These are phyloP conservation scores for Geotrupes spiniger DNA, from an alignment of 2,888 invertebrate species.

Conservation along the genomic window DNA sequence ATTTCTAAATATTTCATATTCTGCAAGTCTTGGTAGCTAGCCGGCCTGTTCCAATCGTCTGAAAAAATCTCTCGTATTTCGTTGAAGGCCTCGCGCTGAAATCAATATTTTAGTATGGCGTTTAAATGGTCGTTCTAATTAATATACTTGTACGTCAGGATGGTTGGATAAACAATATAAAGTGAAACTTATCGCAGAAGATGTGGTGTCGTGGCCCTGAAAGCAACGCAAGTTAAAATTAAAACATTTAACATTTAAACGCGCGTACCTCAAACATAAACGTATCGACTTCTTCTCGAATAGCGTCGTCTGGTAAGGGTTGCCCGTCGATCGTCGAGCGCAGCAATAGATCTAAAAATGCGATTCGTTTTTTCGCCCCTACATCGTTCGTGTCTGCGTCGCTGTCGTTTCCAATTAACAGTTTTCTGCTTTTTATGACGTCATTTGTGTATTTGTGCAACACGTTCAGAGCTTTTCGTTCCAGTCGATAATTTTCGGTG, in stretches of 20 bases:
- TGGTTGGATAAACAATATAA: slow-evolving; percentile 49
- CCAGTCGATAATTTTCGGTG: slow-evolving; percentile 57
- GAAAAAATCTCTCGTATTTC: slow-evolving; percentile 45
- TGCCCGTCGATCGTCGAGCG: slow-evolving; percentile 55
- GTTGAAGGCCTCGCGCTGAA: slow-evolving; percentile 39
- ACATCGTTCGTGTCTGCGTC: slow-evolving; percentile 48
- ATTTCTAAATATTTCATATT: too few relatives aligned
- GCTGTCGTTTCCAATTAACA: slow-evolving; percentile 33
- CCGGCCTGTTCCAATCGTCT: slow-evolving; percentile 19
- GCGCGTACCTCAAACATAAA: slow-evolving; percentile 67
- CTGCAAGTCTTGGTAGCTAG: background rate
- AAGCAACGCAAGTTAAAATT: slow-evolving; percentile 16
- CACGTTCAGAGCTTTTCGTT: slow-evolving; percentile 50
- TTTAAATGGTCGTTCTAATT: background rate
- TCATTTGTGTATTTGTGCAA: slow-evolving; percentile 56
- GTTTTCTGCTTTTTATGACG: slow-evolving; percentile 53
- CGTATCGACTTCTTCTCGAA: slow-evolving; percentile 70
- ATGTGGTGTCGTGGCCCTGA: slow-evolving; percentile 54
- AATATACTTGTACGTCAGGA: slow-evolving; percentile 46
- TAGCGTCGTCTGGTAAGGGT: slow-evolving; percentile 57
- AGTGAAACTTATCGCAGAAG: slow-evolving; percentile 50
- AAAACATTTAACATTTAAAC: background rate
- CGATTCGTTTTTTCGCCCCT: slow-evolving; percentile 63
- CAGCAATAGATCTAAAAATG: slow-evolving; percentile 66
- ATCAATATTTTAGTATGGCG: background rate